Evolutionary conservation across 2,888 invertebrate genomes (phyloP).

Genomic region (Lucinisca nassula): DNA sequence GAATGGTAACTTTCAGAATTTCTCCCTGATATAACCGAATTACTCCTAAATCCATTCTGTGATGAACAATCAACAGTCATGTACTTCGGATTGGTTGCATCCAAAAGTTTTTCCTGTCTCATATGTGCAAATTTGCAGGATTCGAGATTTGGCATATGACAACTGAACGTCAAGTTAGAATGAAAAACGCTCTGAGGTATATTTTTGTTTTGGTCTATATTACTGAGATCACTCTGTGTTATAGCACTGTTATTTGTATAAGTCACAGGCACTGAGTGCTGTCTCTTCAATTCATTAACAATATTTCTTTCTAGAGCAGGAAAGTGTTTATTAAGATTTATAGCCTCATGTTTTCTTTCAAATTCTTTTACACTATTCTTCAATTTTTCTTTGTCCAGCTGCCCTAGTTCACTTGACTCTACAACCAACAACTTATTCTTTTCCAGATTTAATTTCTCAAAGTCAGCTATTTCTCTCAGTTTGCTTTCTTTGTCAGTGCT

Average conservation of each 20-base stretch:
- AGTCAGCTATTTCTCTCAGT: conserved; percentile 56
- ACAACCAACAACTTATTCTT: background rate
- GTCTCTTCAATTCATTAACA: background rate
- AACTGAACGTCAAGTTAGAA: background rate
- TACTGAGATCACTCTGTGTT: background rate
- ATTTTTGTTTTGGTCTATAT: background rate
- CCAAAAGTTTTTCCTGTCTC: background rate
- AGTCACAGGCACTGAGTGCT: background rate
- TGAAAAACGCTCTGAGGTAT: background rate
- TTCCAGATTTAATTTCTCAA: conserved; percentile 49
- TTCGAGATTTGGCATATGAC: background rate
- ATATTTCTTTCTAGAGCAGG: background rate
- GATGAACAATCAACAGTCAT: background rate
- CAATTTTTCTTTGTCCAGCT: background rate
- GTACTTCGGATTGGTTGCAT: background rate
- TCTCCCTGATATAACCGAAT: background rate
- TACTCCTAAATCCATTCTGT: background rate
- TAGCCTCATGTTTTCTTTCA: background rate
- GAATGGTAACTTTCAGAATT: background rate
- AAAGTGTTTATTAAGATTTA: background rate
- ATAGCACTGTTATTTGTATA: background rate
- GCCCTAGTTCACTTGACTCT: background rate
- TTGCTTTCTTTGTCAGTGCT: conserved; percentile 42
- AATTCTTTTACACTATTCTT: background rate
- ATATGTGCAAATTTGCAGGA: background rate